Evolutionary conservation across 2,888 invertebrate genomes (phyloP).

Genomic region (Mycalesis mineus): DNA sequence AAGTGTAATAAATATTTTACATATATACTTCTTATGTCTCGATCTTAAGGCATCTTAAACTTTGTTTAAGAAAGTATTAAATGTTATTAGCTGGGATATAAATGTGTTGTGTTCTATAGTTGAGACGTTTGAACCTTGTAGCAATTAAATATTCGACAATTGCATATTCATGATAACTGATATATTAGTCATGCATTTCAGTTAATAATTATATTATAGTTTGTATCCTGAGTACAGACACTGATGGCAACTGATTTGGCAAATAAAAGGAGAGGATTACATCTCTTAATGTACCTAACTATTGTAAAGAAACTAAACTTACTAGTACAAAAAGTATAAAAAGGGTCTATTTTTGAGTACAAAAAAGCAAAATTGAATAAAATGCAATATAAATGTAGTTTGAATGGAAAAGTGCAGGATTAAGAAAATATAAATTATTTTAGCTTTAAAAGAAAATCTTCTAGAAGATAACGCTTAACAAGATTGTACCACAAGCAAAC

Average conservation of each 20-base stretch:
- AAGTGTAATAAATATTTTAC: too few relatives aligned
- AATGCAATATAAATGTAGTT: too few relatives aligned
- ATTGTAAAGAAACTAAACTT: too few relatives aligned
- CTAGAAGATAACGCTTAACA: neutral
- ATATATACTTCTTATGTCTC: too few relatives aligned
- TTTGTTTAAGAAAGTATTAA: too few relatives aligned
- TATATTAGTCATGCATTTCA: neutral
- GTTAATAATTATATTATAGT: neutral
- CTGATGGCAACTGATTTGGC: neutral
- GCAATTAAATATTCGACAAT: neutral
- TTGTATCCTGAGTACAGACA: neutral
- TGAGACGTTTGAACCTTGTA: neutral
- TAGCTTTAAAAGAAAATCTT: neutral
- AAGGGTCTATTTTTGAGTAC: too few relatives aligned
- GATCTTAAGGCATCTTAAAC: too few relatives aligned
- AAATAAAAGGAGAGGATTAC: too few relatives aligned
- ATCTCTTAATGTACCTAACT: too few relatives aligned
- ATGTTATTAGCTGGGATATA: too few relatives aligned
- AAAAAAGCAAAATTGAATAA: too few relatives aligned
- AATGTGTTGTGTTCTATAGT: neutral
- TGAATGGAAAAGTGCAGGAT: neutral
- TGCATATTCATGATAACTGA: neutral
- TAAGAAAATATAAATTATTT: neutral
- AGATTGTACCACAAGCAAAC: conserved; percentile 5
- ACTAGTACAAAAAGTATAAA: too few relatives aligned